Conservation (phyloP, 2,797 vertebrate species). For the Thripadectes ignobilis region DNA sequence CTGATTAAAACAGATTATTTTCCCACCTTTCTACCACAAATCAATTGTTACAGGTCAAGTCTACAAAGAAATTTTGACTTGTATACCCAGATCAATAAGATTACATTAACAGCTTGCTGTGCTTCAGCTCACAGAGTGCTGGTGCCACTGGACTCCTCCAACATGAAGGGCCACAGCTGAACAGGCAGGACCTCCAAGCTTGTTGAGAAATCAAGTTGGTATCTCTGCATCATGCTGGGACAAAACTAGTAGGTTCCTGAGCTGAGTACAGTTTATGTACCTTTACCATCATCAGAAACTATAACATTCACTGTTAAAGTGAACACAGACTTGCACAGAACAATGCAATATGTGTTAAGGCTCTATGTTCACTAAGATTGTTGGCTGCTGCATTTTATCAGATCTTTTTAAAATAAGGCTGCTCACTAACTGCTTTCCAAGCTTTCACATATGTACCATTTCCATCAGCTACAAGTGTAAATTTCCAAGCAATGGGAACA, state of each 20-base stretch:
- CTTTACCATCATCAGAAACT: not conserved
- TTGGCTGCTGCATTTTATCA: not conserved
- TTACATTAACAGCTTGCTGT: not conserved
- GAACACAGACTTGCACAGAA: not conserved
- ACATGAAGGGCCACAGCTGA: not conserved
- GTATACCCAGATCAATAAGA: not conserved
- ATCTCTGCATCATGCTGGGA: not conserved
- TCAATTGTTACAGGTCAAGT: not conserved
- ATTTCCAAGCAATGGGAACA: constrained; percentile 40
- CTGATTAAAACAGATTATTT: not conserved
- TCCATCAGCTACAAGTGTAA: constrained; percentile 21
- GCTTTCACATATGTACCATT: not conserved
- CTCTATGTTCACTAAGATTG: not conserved
- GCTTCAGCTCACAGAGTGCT: not conserved
- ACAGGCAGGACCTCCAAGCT: not conserved
- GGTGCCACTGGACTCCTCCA: not conserved
- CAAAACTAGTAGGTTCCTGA: accelerated
- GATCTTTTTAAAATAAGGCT: constrained; percentile 7
- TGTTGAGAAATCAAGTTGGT: not conserved
- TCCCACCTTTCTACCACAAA: not conserved
- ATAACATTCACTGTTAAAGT: not conserved
- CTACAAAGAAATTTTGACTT: not conserved
- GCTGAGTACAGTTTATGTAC: not conserved
- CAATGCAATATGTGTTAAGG: not conserved
- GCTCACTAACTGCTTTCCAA: constrained; percentile 29